Evolutionary conservation across 2,113 vertebrate genomes (phyloP).

Genomic region (Acanthisitta chloris): DNA sequence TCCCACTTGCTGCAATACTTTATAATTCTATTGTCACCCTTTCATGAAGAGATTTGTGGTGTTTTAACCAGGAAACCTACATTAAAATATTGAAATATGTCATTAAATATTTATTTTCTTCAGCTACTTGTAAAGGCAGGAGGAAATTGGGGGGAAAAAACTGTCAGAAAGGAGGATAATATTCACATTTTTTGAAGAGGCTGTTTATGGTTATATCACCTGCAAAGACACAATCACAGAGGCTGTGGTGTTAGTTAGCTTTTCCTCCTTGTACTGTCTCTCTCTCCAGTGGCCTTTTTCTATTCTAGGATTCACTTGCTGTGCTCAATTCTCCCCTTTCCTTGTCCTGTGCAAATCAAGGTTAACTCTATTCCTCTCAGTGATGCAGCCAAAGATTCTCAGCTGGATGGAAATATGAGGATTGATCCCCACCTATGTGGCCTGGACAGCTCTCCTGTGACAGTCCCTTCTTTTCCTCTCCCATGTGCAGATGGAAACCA

Average conservation of each 20-base stretch:
- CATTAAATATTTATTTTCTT: constrained; percentile 68
- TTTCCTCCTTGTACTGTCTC: neutral
- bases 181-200: constrained; percentile 29
- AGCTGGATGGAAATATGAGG: neutral
- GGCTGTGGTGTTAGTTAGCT: neutral
- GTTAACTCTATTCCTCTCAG: neutral
- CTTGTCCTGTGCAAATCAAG: neutral
- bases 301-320: neutral
- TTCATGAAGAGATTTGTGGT: constrained; percentile 30
- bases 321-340: neutral
- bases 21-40: neutral
- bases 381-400: neutral
- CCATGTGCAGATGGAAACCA: neutral
- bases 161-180: constrained; percentile 37
- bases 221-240: constrained; percentile 10
- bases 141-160: neutral
- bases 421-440: neutral
- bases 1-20: neutral
- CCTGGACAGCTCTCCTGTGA: neutral
- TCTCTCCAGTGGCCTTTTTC: neutral
- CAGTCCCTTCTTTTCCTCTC: neutral
- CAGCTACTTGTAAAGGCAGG: constrained; percentile 37
- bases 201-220: constrained; percentile 40
- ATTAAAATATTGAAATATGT: constrained; percentile 62
- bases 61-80: constrained; percentile 53